Evolutionary conservation across 1,140 invertebrate genomes (phyloP).

Genomic region (Araneus ventricosus): DNA sequence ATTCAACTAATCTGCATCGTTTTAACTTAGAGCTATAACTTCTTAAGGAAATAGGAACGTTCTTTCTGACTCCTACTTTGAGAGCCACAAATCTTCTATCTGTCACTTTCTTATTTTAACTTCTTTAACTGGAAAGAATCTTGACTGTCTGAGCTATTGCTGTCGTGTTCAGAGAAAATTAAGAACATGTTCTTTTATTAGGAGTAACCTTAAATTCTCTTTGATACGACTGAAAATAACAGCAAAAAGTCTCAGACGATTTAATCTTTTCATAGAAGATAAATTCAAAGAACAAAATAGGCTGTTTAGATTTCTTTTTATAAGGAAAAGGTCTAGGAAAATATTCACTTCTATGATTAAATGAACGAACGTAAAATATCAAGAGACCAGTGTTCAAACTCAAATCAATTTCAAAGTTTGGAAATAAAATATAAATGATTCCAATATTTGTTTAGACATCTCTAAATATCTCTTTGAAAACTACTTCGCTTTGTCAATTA

Average conservation of each 20-base stretch:
- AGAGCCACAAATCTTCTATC: too few species aligned
- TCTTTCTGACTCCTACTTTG: too few species aligned
- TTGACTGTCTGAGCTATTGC: not conserved
- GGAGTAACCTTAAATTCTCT: too few species aligned
- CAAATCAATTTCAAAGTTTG: not conserved
- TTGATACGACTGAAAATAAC: not conserved
- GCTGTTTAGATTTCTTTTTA: not conserved
- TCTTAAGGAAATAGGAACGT: too few species aligned
- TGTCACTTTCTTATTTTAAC: too few species aligned
- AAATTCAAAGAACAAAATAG: not conserved
- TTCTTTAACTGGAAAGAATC: not conserved
- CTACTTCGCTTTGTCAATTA: conserved; percentile 59
- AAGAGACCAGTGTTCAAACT: not conserved
- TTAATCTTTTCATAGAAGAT: not conserved
- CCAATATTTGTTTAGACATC: conserved; percentile 18
- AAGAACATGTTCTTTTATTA: not conserved
- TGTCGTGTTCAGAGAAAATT: not conserved
- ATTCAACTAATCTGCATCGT: too few species aligned
- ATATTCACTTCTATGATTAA: not conserved
- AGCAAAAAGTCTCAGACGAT: not conserved
- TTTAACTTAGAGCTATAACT: too few species aligned
- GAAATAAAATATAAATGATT: not conserved
- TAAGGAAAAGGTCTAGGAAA: not conserved
- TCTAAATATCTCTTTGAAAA: conserved; percentile 23
- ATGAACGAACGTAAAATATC: not conserved